Conservation (phyloP, 1,140 invertebrate species). For the Sitophilus oryzae region DNA sequence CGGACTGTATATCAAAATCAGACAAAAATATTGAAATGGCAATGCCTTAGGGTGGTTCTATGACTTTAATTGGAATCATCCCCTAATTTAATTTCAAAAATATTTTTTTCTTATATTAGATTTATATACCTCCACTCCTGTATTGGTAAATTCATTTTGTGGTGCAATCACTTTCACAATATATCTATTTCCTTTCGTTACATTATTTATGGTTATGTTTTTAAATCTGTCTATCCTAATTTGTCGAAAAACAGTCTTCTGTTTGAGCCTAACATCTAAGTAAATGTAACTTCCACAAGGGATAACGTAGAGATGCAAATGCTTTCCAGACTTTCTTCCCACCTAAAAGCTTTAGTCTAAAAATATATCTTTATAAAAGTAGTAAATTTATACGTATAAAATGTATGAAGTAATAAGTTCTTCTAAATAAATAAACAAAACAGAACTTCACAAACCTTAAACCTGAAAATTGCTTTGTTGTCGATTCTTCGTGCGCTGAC, state of each 20-base stretch:
- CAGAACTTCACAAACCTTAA: conserved; percentile 40
- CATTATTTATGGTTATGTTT: conserved; percentile 34
- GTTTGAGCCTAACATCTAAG: conserved; percentile 34
- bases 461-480: conserved; percentile 42
- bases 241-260: conserved; percentile 28
- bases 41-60: too few species aligned
- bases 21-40: too few species aligned
- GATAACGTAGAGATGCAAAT: conserved; percentile 44
- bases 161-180: conserved; percentile 37
- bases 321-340: conserved; percentile 28
- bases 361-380: too few species aligned
- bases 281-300: conserved; percentile 45
- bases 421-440: too few species aligned
- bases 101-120: too few species aligned
- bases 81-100: too few species aligned
- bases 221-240: conserved; percentile 39
- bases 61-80: too few species aligned
- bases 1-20: too few species aligned
- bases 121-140: conserved; percentile 40
- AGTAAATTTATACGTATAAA: too few species aligned
- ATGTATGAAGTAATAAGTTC: too few species aligned
- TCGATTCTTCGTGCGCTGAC: conserved; percentile 42
- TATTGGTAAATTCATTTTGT: conserved; percentile 39
- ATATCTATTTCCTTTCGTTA: conserved; percentile 37
- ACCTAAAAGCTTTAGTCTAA: too few species aligned